A percentile compares a stretch with the other conserved stretches of the same genome.
These are phyloP conservation scores for Lithophane leautieri DNA, from an alignment of 2,888 invertebrate genomes.

Conservation along the genomic window DNA sequence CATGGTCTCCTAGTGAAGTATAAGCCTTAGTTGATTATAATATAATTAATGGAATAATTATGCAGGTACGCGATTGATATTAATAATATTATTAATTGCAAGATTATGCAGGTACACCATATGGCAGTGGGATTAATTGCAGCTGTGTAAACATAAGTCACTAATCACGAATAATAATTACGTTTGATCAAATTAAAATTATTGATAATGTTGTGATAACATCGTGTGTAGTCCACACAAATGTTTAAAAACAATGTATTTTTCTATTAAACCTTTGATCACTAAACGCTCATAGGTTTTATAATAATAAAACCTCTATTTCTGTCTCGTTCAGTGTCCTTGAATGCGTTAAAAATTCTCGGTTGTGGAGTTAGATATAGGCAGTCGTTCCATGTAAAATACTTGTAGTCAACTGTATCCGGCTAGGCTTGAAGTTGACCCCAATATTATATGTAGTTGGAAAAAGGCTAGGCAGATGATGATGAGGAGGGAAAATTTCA, in stretches of 20 bases:
- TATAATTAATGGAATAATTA: no score
- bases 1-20: no score
- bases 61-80: no score
- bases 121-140: background rate
- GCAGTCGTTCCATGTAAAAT: background rate
- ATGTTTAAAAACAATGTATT: no score
- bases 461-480: no score
- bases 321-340: no score
- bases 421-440: background rate
- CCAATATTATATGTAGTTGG: background rate
- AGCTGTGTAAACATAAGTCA: background rate
- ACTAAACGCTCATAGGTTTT: no score
- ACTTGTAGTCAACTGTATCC: background rate
- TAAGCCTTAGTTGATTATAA: no score
- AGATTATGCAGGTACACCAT: conserved; percentile 5
- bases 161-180: background rate
- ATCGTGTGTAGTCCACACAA: background rate
- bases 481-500: background rate
- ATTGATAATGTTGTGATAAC: background rate
- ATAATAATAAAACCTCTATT: no score
- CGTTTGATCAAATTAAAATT: background rate
- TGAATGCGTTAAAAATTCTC: background rate
- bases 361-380: background rate
- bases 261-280: no score
- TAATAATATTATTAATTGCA: conserved; percentile 11